phyloP scores from a whole-genome alignment of 2,797 vertebrate species.

The Nyctibius grandis region DNA sequence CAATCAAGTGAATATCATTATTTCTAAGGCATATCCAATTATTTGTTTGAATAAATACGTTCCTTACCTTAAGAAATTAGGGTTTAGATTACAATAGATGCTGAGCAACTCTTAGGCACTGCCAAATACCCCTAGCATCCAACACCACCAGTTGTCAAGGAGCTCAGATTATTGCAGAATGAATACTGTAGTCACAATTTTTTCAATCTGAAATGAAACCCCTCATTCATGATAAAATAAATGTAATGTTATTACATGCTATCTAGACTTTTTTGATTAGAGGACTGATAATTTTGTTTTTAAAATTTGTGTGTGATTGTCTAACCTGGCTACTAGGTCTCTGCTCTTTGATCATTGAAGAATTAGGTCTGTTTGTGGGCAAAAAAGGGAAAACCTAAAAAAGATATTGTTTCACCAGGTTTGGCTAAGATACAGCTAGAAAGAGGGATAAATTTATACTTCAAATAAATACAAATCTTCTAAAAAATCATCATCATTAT shows the following conservation, averaged over 20 bases:
- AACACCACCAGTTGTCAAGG: not conserved
- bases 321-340: not conserved
- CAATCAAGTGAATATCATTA: not conserved
- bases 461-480: not conserved
- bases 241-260: not conserved
- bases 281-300: not conserved
- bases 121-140: not conserved
- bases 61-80: not conserved
- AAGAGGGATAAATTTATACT: not conserved
- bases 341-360: not conserved
- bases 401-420: not conserved
- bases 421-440: not conserved
- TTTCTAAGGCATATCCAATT: not conserved
- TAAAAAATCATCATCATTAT: not conserved
- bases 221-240: not conserved
- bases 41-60: not conserved
- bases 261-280: not conserved
- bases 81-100: not conserved
- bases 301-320: not conserved
- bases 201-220: not conserved
- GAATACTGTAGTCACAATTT: not conserved
- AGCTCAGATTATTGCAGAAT: not conserved
- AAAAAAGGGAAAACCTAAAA: not conserved
- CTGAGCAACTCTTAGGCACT: not conserved
- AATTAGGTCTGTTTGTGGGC: not conserved